Evolutionary conservation across 2,888 invertebrate genomes (phyloP), one percentile per base, ranked within the genome.

Genomic region (Erebia palarica): DNA sequence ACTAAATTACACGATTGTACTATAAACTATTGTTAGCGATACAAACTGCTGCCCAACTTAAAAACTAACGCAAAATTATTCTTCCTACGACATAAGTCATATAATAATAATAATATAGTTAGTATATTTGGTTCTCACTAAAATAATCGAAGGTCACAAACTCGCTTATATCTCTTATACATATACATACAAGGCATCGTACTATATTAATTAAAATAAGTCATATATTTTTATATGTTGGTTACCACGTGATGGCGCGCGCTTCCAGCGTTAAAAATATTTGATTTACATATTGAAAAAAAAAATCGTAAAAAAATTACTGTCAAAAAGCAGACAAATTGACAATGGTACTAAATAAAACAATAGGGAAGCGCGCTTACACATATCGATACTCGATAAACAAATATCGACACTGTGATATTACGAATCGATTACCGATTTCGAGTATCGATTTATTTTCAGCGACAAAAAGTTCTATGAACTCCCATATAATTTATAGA

Each of bases 101-200:
- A 58, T 70, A 58, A 64, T 47, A 44, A 51, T 51, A 14, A 47
- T 63, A 63, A 63, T 63, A 78, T 78, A 78, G 77, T 66, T 80
- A 83, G 83, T 84, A 87, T 88, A 89, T 90, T 90, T 90, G 90
- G 90, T 90, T 88, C 87, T 88, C 89, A 87, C 86, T 86, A 85
- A 84, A 81, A 73, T 81, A 84, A 82, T 80, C 78, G 77, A 79
- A 78, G 77, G 78, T 78, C 80, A 79, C 82, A 77, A 80, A 73
- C 75, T 78, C 80, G 81, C 81, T 80, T 74, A 75, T 75, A 70
- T 79, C 79, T 79, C 79, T 79, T 77, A 77, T 72, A 73, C 72
- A 69, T 64, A 70, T 71, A 73, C 75, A 75, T 70, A 74, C 72
- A 72, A 73, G 73, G 71, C 70, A 71, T 73, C 68, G 63, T 73